These are phyloP conservation scores for Parnassius orleans DNA, from an alignment of 2,888 invertebrate genomes.

Conservation along the genomic window DNA sequence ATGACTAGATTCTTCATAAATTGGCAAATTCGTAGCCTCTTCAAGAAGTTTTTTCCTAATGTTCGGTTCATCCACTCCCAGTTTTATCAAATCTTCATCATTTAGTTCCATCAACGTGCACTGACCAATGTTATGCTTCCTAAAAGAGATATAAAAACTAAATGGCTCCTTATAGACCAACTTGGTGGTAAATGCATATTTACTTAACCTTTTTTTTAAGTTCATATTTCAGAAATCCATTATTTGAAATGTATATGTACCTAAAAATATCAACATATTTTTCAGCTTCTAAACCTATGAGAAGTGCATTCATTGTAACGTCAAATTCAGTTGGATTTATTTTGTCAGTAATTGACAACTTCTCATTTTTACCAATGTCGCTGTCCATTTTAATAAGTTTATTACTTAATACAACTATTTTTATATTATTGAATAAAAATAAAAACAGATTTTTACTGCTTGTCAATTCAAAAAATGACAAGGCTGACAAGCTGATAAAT, in stretches of 20 bases:
- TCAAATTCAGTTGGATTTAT: conserved; percentile 66
- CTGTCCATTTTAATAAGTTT: conserved; percentile 6
- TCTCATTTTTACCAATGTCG: conserved; percentile 19
- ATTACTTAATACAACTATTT: no score
- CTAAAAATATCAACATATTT: conserved; percentile 68
- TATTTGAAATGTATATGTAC: conserved; percentile 40
- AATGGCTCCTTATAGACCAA: neutral
- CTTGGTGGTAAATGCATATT: neutral
- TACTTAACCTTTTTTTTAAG: neutral
- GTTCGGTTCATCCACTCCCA: conserved; percentile 61
- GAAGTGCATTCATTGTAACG: conserved; percentile 60
- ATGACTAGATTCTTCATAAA: conserved; percentile 51
- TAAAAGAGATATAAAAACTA: conserved; percentile 34
- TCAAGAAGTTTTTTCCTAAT: conserved; percentile 58
- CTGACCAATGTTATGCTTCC: conserved; percentile 69
- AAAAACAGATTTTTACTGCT: no score
- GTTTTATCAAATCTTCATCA: conserved; percentile 64
- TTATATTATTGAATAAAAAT: no score
- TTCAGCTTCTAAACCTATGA: conserved; percentile 65
- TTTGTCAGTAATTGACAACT: conserved; percentile 37
- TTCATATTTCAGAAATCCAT: neutral
- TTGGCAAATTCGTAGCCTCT: conserved; percentile 64
- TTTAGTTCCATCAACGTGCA: conserved; percentile 62
- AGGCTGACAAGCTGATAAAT: no score
- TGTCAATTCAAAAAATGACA: no score